phyloP scores from a whole-genome alignment of 2,797 vertebrate species.

The Valencia hispanica region DNA sequence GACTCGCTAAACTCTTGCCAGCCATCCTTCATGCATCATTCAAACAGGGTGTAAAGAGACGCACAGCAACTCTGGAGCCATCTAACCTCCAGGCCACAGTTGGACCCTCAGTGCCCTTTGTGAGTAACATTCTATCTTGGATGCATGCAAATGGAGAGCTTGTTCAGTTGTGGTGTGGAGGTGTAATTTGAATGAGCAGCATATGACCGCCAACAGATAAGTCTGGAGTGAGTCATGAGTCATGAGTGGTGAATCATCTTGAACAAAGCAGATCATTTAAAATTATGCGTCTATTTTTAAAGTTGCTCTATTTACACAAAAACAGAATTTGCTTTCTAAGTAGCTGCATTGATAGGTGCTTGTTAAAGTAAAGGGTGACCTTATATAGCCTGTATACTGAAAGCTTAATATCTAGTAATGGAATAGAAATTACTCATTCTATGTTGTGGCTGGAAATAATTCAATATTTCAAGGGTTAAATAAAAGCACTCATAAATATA shows the following conservation, averaged over 20 bases:
- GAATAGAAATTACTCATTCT: too few species aligned
- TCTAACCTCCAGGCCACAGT: conserved; percentile 61
- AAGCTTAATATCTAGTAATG: too few species aligned
- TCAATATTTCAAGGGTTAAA: too few species aligned
- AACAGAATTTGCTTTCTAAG: not conserved
- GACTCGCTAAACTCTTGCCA: conserved; percentile 43
- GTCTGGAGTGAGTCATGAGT: conserved; percentile 17
- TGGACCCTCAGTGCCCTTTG: conserved; percentile 49
- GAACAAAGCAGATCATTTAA: conserved; percentile 30
- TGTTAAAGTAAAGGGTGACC: not conserved
- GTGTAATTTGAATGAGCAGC: conserved; percentile 18
- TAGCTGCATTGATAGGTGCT: not conserved
- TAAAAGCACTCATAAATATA: too few species aligned
- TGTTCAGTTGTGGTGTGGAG: conserved; percentile 41
- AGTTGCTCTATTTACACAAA: conserved; percentile 16
- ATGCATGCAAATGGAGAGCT: conserved; percentile 44
- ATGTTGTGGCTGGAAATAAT: too few species aligned
- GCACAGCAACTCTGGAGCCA: conserved; percentile 59
- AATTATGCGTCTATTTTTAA: conserved; percentile 19
- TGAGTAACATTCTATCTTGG: conserved; percentile 50
- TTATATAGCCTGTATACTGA: too few species aligned
- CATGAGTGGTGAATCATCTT: conserved; percentile 8
- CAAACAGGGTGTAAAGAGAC: conserved; percentile 63
- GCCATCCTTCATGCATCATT: conserved; percentile 70
- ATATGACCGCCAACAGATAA: conserved; percentile 24